Conservation (phyloP, 2,888 invertebrate genomes). For the Carpatolechia fugitivella region DNA sequence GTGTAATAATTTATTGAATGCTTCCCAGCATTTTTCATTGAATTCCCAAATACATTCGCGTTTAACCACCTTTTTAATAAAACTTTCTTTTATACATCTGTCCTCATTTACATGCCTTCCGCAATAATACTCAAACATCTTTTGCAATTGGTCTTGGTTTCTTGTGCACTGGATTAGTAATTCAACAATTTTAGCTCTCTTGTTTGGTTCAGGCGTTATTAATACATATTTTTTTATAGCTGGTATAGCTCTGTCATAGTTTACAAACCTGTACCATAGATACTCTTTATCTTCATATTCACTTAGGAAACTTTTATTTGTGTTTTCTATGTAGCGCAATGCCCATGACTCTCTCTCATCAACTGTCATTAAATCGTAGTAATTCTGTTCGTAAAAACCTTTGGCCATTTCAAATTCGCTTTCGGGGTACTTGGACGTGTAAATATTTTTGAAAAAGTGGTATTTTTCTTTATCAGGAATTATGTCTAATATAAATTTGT, state of each 20-base stretch:
- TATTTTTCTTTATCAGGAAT: conserved; percentile 39
- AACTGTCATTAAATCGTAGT: conserved; percentile 40
- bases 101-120: conserved; percentile 50
- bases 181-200: conserved; percentile 37
- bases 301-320: conserved; percentile 4
- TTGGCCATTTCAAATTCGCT: conserved; percentile 41
- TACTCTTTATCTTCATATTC: conserved; percentile 22
- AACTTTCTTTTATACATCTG: conserved; percentile 32
- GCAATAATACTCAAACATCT: conserved; percentile 46
- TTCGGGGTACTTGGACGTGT: conserved; percentile 37
- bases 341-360: conserved; percentile 49
- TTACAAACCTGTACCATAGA: conserved; percentile 48
- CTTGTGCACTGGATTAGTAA: conserved; percentile 39
- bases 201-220: conserved; percentile 31
- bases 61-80: conserved; percentile 36
- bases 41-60: conserved; percentile 43
- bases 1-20: conserved; percentile 45
- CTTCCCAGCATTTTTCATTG: conserved; percentile 45
- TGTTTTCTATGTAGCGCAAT: conserved; percentile 39
- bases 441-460: conserved; percentile 40
- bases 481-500: conserved; percentile 32
- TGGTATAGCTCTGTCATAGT: conserved; percentile 42
- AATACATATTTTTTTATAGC: conserved; percentile 40
- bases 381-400: conserved; percentile 35
- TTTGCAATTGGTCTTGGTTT: conserved; percentile 38